Evolutionary conservation across 1,140 invertebrate genomes (phyloP), one percentile per base, ranked within the genome.

Genomic region (Euschistus heros): DNA sequence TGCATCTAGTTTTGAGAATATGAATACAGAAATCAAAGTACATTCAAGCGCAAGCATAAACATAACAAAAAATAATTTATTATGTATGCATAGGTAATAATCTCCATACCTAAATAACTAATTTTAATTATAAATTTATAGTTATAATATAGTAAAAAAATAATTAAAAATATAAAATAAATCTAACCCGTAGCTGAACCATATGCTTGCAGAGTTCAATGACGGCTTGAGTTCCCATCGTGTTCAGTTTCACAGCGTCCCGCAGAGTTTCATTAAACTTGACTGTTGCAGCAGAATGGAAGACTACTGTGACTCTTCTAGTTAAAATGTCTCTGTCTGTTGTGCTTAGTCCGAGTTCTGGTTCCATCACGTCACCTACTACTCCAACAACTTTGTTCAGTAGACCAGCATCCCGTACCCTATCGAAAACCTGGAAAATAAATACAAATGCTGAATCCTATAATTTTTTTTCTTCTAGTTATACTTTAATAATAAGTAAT

Each of bases 211-310:
- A 74, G 2, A 76, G 59, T 33, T 74, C 65, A 0, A 76, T 66
- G n/a, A 75, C 68, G 7, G 71, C 62, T 33, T 70, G 68, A 14
- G 75, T 75, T 10, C 74, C 75, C 22, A 70, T 67, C 1, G 75
- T 73, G 67, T 76, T 76, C 50, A 76, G 69, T 4, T 62, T 67
- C 8, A 74, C 72, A 26, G 75, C 74, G 3, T 70, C 68, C 22
- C 70, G 65, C 1, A 76, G 70, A 5, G 62, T 68, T 67, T 75
- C 74, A 55, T 74, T 74, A 66, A 75, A 75, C 15, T 77, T 76
- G 55, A 75, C 81, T 24, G 86, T 87, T 5, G 85, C 86, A 4
- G 86, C 85, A 6, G 82, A 83, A 71, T 87, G 86, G 73, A 87
- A 86, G 0, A 87, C 83, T 57, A 87, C 75, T 30, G 86, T 82